Evolutionary conservation across 2,113 vertebrate genomes (phyloP), one percentile per base, ranked within the genome.

Genomic region (Eurystomus gularis): DNA sequence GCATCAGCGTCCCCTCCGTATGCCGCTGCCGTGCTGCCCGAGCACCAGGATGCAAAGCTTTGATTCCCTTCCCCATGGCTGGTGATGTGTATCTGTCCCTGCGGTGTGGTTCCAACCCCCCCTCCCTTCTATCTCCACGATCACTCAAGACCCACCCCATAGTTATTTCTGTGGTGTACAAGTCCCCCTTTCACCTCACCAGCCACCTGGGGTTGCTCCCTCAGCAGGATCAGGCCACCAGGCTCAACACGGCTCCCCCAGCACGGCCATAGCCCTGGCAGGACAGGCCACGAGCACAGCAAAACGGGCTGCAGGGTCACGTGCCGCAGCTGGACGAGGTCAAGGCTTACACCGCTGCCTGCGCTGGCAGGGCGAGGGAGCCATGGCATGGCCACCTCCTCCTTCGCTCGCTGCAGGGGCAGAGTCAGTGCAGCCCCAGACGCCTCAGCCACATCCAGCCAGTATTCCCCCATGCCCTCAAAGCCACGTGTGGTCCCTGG

Each of bases 271-370:
- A 68, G 68, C 60, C 51, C 58, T 40, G 51, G 14, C 16, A 5
- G 13, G 13, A 11, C 17, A 6, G 2, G 35, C 35, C 23, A 28
- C 0, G 2, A n/a, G 42, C 10, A 0, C 42, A 25, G 37, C 3
- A 0, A 19, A 51, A 44, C 0, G 3, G 24, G 44, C 68, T 12
- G 52, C 17, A 5, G 25, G 24, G 72, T 21, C 1, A 11, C 3
- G 0, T 14, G 33, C 62, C 12, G 35, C 64, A 26, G 55, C 35
- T 1, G 2, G 65, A 42, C 1, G 0, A 44, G 66, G 58, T 51
- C 42, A 33, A 20, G n/a, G 9, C 37, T 11, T 12, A 18, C 31
- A 6, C 33, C 25, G 2, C n/a, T 14, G 35, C 39, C 55, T n/a
- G 44, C 2, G 8, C 42, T 29, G 33, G 42, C 20, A 17, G 58